Conservation (phyloP, 2,888 invertebrate genomes). For the Apotomis betuletana region DNA sequence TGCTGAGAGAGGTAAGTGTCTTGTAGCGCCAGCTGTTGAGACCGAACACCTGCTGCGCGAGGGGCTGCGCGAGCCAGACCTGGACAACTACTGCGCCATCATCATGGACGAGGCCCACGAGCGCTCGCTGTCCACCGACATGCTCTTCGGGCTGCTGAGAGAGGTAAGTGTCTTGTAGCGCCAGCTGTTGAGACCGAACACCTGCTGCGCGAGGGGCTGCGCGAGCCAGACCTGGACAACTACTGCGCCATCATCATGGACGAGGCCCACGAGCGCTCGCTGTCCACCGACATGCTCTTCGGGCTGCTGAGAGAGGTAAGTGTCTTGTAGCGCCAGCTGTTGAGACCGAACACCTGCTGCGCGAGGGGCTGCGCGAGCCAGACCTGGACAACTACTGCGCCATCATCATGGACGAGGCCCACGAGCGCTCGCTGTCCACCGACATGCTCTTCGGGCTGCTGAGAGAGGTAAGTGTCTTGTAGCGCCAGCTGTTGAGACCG, state of each 20-base stretch:
- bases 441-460: constrained; percentile 98
- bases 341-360: constrained; percentile 43
- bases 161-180: constrained; percentile 86
- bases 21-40: constrained; percentile 23
- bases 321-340: constrained; percentile 46
- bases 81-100: constrained; percentile 98
- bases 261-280: constrained; percentile 99
- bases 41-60: constrained; percentile 43
- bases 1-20: constrained; percentile 92
- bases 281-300: constrained; percentile 99
- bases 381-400: constrained; percentile 96
- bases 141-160: constrained; percentile 96
- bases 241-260: constrained; percentile 99
- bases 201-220: constrained; percentile 43
- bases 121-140: constrained; percentile 98
- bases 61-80: too few species aligned
- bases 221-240: constrained; percentile 86
- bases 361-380: too few species aligned
- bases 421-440: constrained; percentile 98
- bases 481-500: constrained; percentile 18
- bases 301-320: constrained; percentile 95
- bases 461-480: constrained; percentile 88
- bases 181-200: constrained; percentile 1
- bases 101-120: constrained; percentile 99
- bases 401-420: constrained; percentile 99